phyloP scores from a whole-genome alignment of 2,797 vertebrate species.

The Paramormyrops hopkinsi region DNA sequence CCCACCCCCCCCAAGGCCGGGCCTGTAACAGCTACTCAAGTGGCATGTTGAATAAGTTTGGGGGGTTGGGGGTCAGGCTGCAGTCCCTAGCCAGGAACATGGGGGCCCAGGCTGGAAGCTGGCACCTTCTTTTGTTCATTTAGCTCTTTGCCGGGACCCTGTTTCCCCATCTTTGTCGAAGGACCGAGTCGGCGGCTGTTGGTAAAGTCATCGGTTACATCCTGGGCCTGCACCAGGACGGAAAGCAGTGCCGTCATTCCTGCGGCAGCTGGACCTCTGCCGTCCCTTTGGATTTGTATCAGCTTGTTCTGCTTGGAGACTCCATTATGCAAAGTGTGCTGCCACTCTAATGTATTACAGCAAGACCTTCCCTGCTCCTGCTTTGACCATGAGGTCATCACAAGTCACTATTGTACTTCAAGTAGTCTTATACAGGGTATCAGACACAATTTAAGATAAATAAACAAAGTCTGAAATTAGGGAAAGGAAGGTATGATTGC shows the following conservation, averaged over 20 bases:
- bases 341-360: neutral
- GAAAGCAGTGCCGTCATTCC: neutral
- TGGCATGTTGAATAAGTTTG: neutral
- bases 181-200: neutral
- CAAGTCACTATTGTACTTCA: neutral
- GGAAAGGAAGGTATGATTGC: neutral
- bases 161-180: neutral
- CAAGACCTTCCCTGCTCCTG: neutral
- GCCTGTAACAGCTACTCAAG: neutral
- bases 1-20: neutral
- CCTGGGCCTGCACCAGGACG: neutral
- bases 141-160: neutral
- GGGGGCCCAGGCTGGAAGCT: neutral
- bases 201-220: neutral
- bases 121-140: neutral
- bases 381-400: constrained; percentile 24
- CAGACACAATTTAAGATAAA: neutral
- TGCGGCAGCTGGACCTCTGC: neutral
- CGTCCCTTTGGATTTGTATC: neutral
- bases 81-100: neutral
- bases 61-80: neutral
- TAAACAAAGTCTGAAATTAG: neutral
- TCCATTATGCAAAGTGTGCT: neutral
- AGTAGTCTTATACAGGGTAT: neutral
- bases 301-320: no score